Evolutionary conservation across 2,797 vertebrate genomes (phyloP).

Genomic region (Falco berigora): DNA sequence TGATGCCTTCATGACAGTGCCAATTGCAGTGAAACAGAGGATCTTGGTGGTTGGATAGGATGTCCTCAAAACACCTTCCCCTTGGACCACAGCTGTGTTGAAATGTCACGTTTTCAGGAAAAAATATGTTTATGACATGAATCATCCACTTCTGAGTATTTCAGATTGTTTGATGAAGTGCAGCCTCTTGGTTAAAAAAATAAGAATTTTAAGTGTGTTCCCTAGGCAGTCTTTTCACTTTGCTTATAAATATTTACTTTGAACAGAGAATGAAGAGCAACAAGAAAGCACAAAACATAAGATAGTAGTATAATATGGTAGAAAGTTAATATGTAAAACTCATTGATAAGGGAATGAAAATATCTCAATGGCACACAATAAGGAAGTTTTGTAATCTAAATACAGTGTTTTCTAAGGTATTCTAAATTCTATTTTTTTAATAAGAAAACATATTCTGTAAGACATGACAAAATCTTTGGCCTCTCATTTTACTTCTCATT

Average conservation of each 20-base stretch:
- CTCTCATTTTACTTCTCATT: neutral
- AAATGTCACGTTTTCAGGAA: neutral
- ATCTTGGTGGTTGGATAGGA: neutral
- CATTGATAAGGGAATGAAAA: neutral
- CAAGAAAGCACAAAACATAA: neutral
- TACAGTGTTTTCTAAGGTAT: neutral
- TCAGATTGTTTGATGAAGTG: neutral
- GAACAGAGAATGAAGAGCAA: neutral
- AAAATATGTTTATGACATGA: neutral
- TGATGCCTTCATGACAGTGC: neutral
- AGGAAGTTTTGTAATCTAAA: neutral
- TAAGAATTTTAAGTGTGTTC: neutral
- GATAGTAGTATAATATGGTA: neutral
- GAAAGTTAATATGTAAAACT: neutral
- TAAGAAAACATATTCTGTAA: neutral
- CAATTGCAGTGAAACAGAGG: neutral
- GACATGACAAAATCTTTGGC: neutral
- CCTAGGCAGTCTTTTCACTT: neutral
- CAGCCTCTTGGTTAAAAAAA: neutral
- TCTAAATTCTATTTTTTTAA: neutral
- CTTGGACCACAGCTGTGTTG: neutral
- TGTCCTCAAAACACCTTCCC: neutral
- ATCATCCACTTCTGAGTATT: neutral
- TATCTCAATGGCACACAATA: neutral
- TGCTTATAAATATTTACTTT: neutral